A percentile compares a stretch with the other conserved stretches of the same genome.
Evolutionary conservation across 2,888 invertebrate species (phyloP).

Genomic region (Hemaris fuciformis): DNA sequence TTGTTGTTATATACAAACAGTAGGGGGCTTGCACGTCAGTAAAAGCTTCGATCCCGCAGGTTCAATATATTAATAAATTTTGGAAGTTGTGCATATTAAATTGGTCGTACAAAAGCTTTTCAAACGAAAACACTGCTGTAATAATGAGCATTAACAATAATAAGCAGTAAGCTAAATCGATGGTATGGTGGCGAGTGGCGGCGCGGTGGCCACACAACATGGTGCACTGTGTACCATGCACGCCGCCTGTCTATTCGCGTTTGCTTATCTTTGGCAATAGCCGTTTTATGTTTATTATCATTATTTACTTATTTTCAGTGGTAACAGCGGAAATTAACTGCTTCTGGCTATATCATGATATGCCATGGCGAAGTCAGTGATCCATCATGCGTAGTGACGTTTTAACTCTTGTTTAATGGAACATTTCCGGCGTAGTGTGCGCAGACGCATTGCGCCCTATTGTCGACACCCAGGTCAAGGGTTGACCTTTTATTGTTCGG

Average conservation of each 20-base stretch:
- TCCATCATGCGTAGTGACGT: conserved; percentile 47
- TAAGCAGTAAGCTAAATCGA: neutral
- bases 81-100: too few relatives aligned
- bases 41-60: too few relatives aligned
- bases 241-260: neutral
- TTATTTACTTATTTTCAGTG: conserved; percentile 34
- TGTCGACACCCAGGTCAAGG: conserved; percentile 50
- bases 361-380: conserved; percentile 38
- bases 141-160: neutral
- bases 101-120: neutral
- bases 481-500: conserved; percentile 58
- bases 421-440: conserved; percentile 49
- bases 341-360: conserved; percentile 32
- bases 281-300: neutral
- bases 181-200: neutral
- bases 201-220: neutral
- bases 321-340: conserved; percentile 40
- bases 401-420: conserved; percentile 52
- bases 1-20: too few relatives aligned
- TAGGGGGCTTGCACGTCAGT: too few relatives aligned
- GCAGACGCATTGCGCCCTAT: conserved; percentile 50
- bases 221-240: neutral
- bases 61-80: too few relatives aligned
- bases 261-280: too few relatives aligned
- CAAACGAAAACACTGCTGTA: neutral